These are phyloP conservation scores for Lepidocyrtoides sp. DNA, from an alignment of 2,888 invertebrate genomes.

Conservation along the genomic window DNA sequence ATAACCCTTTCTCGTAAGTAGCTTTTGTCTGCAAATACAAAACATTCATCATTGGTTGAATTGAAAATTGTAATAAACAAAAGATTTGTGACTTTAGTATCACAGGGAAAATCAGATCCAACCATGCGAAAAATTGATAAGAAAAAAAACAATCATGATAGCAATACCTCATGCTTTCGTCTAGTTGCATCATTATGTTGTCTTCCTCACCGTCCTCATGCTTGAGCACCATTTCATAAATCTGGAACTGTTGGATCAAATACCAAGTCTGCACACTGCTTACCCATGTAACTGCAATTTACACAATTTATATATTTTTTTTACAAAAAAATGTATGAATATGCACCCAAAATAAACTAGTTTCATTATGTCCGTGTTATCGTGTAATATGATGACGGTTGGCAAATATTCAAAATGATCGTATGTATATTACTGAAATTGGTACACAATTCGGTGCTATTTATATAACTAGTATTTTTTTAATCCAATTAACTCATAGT, in stretches of 20 bases:
- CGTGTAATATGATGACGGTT: background rate
- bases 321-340: background rate
- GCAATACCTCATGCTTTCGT: constrained; percentile 88
- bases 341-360: background rate
- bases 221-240: constrained; percentile 97
- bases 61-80: no score
- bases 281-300: constrained; percentile 92
- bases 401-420: constrained; percentile 4
- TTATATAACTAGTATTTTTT: background rate
- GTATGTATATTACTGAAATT: background rate
- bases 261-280: constrained; percentile 97
- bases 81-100: no score
- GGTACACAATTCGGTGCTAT: background rate
- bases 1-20: constrained; percentile 89
- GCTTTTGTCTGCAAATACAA: constrained; percentile 89
- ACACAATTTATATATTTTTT: no score
- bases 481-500: no score
- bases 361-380: background rate
- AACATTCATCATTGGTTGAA: constrained; percentile 3
- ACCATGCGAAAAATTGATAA: background rate
- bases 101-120: no score
- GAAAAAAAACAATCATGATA: background rate
- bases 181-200: constrained; percentile 89
- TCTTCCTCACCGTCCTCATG: constrained; percentile 94
- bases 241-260: constrained; percentile 96